Evolutionary conservation across 2,888 invertebrate genomes (phyloP), one percentile per base, ranked within the genome.

Genomic region (Saturnia pavonia): DNA sequence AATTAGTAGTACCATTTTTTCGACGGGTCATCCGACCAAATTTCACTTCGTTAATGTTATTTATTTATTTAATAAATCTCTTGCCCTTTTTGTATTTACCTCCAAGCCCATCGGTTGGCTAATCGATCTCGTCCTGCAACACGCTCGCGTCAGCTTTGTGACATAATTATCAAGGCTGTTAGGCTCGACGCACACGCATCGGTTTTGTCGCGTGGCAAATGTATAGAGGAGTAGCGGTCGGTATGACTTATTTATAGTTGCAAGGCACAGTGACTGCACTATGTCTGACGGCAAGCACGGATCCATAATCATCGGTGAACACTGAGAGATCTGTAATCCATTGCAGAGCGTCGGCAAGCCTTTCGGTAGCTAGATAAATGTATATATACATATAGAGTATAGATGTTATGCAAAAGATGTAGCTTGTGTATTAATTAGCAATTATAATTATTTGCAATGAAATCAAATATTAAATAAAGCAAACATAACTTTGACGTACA

Each of bases 111-210:
- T 27, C 27, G 57, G 57, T 60, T 27, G 57, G 57, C 6, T 27
- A 60, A 60, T 60, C 25, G 57, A 11, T 60, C 14, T 27, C 57
- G 57, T 60, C 57, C 57, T 60, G 57, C 25, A 27, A 60, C 48
- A 27, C 57, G 14, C 27, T 25, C 25, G 27, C 57, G 54, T 22
- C 54, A 22, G 7, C 57, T 25, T 12, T 60, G 57, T 60, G 27
- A 60, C 25, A 60, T 60, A 60, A 60, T 14, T 27, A 25, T 60
- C 57, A 60, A 60, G 27, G 57, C 14, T 60, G 25, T 60, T 60
- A 60, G 27, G 57, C 57, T 4, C 0, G 14, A 14, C 27, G 19
- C 57, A 60, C 57, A 60, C 57, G 27, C 6, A 7, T 27, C 34
- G 6, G 3, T 4, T 34, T 34, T 34, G 34, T 34, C 34, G 34